Conservation (phyloP, 2,113 vertebrate species). For the Phasianus colchicus region DNA sequence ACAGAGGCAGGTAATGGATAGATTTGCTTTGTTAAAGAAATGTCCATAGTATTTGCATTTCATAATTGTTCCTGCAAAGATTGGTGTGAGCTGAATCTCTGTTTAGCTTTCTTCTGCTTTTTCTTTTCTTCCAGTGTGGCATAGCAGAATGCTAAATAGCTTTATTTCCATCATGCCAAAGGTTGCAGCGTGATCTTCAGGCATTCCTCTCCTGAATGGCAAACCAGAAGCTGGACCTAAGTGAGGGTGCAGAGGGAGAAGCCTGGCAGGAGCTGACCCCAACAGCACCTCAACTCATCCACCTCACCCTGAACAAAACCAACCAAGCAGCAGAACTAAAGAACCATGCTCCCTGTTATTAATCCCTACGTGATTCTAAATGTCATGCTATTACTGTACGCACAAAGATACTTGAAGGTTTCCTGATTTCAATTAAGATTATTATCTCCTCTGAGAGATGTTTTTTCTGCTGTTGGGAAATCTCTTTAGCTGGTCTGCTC, state of each 20-base stretch:
- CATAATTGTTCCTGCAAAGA: conserved; percentile 52
- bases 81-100: conserved; percentile 45
- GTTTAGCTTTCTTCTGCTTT: neutral
- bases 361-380: conserved; percentile 45
- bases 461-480: conserved; percentile 54
- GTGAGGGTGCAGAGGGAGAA: neutral
- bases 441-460: conserved; percentile 68
- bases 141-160: conserved; percentile 44
- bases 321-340: neutral
- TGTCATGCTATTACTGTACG: neutral
- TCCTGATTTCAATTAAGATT: conserved; percentile 80
- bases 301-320: neutral
- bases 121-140: neutral
- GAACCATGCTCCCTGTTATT: neutral
- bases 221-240: neutral
- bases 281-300: neutral
- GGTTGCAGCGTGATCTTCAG: neutral
- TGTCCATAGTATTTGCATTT: conserved; percentile 55
- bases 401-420: conserved; percentile 70
- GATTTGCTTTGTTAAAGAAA: conserved; percentile 48
- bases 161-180: neutral
- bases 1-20: neutral
- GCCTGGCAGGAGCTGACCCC: neutral
- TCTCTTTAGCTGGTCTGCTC: conserved; percentile 49
- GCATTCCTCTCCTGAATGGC: neutral